These are phyloP conservation scores for Hartigia nigra DNA, from an alignment of 2,888 invertebrate species.

Conservation along the genomic window DNA sequence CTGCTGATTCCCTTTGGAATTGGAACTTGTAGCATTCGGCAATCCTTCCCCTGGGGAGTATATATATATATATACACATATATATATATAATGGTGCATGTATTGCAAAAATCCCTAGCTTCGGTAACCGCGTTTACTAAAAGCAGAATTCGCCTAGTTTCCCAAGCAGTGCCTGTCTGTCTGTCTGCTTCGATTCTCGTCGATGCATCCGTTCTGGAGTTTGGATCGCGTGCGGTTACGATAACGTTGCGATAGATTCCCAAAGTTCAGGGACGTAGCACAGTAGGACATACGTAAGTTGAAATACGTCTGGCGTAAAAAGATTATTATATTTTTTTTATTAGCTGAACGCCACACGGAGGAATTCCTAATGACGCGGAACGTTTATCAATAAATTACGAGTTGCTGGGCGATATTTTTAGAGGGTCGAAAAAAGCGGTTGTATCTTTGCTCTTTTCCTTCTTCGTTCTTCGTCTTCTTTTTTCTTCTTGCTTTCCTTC, in stretches of 20 bases:
- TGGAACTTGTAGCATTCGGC: neutral
- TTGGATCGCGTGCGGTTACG: neutral
- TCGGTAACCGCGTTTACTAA: neutral
- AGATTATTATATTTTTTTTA: neutral
- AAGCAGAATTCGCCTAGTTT: neutral
- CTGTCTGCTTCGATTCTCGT: neutral
- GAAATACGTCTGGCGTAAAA: neutral
- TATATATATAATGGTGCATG: no score
- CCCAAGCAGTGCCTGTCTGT: neutral
- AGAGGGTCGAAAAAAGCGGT: neutral
- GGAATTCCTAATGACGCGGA: neutral
- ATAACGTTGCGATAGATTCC: neutral
- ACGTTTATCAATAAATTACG: neutral
- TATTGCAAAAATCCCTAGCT: neutral
- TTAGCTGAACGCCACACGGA: neutral
- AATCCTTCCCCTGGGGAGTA: neutral
- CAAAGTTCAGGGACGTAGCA: neutral
- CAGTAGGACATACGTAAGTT: neutral
- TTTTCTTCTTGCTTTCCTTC: neutral
- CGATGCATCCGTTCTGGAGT: neutral
- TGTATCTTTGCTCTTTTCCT: neutral
- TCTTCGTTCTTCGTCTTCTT: neutral
- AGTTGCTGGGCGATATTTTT: neutral
- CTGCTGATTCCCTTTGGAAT: neutral
- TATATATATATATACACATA: neutral